Percentiles rank a stretch among this genome's conserved stretches.
These are phyloP conservation scores for Coccyzus lansbergi DNA, from an alignment of 2,797 vertebrate species.

Conservation along the genomic window DNA sequence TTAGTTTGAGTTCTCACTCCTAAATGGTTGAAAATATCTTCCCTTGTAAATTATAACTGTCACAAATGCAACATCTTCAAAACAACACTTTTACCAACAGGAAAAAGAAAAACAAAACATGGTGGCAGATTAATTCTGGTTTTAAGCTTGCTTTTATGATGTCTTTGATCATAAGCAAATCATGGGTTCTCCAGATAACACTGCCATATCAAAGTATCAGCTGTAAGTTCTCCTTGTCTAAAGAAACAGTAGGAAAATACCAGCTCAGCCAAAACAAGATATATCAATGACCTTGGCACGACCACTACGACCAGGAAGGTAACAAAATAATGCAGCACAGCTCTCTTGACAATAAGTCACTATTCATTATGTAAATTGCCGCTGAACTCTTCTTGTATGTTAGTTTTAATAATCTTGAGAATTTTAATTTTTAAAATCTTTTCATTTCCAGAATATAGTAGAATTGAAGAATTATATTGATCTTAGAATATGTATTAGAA, in stretches of 20 bases:
- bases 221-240: background rate
- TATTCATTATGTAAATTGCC: background rate
- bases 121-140: background rate
- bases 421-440: background rate
- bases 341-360: background rate
- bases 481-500: background rate
- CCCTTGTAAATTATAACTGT: background rate
- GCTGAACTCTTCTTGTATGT: background rate
- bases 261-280: background rate
- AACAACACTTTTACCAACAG: background rate
- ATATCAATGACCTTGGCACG: background rate
- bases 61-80: background rate
- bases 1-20: constrained; percentile 27
- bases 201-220: background rate
- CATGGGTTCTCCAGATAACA: background rate
- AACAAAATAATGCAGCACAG: background rate
- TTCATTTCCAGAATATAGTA: background rate
- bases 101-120: background rate
- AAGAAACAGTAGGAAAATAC: background rate
- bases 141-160: background rate
- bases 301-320: background rate
- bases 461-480: background rate
- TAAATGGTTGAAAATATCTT: background rate
- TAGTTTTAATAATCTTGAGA: background rate
- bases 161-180: background rate